Base-by-base conservation (phyloP, 2,113 vertebrate genomes). In the Mesoclemmys tuberculata region DNA sequence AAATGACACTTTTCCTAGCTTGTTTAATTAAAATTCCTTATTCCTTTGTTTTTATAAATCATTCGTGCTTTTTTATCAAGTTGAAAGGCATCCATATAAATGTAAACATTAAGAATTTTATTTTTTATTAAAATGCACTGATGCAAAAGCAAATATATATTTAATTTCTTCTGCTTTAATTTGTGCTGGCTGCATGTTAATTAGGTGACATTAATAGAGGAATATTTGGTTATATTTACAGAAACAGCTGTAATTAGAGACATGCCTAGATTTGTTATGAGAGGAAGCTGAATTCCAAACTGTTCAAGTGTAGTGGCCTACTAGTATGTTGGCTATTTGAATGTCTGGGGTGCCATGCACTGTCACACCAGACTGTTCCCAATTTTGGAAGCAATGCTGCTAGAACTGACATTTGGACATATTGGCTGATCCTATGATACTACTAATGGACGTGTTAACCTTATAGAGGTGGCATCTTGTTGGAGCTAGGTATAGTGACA, bases 1-100 rank as follows among this genome's bases (percentile, higher is more conserved):
- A 88, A 74, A 46, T 44, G 56, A 51, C 22, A 75, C 4, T 52
- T 88, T 95, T 41, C 83, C 83, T 55, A 86, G 90, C 91, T 86
- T 11, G 12, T 83, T 6, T 64, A 90, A 79, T 88, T n/a, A 85
- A 89, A 87, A 82, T 24, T 2, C 58, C 26, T 3, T 86, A 85
- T 79, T 6, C 87, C 35, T 90, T 94, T 87, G 58, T 85, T 68
- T 90, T 89, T 92, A 95, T 82, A 90, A 95, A 94, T 92, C 51
- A 75, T 92, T 97, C 49, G 12, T 77, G 13, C 77, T 92, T 82
- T 96, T 85, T 90, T 94, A 96, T 90, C 80, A 46, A 85, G 94
- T 85, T 81, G 11, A 35, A 94, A 96, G 88, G 87, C 93, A 87
- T 92, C 75, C 58, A 89, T 88, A 80, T 81, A 85, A 93, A 96